These are phyloP conservation scores for Mustelus asterias DNA, from an alignment of 2,113 vertebrate species.

Conservation along the genomic window DNA sequence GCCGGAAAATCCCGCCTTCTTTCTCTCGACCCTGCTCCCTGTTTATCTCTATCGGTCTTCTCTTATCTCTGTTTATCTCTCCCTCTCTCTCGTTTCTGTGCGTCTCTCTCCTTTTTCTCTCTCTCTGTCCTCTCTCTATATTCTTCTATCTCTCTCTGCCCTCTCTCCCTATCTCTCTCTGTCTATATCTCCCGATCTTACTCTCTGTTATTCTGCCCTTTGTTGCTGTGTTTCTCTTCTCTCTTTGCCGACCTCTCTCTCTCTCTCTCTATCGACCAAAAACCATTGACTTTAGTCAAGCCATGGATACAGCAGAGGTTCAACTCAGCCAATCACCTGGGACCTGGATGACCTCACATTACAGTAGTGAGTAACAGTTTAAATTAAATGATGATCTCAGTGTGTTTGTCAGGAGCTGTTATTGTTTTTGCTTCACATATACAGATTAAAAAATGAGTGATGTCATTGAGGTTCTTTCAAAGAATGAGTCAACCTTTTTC, in stretches of 20 bases:
- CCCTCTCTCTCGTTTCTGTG: neutral
- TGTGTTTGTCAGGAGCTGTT: constrained; percentile 6
- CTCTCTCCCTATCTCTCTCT: neutral
- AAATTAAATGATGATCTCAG: constrained; percentile 28
- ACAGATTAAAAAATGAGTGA: constrained; percentile 9
- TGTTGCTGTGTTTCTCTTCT: neutral
- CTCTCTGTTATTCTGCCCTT: neutral
- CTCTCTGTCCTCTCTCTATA: neutral
- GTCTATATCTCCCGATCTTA: neutral
- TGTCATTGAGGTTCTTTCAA: neutral
- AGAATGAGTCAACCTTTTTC: constrained; percentile 3
- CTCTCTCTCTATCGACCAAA: neutral
- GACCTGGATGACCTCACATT: neutral
- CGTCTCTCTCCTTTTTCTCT: neutral
- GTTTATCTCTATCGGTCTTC: neutral
- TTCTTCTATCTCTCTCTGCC: neutral
- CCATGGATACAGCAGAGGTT: neutral
- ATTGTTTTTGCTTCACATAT: neutral
- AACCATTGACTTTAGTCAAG: neutral
- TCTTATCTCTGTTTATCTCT: neutral
- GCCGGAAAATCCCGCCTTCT: neutral
- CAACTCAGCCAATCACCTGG: constrained; percentile 15
- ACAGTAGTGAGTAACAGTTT: neutral
- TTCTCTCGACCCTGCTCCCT: neutral
- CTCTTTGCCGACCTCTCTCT: neutral